Conservation (phyloP, 2,888 invertebrate species). For the Heteromurus nitidus region DNA sequence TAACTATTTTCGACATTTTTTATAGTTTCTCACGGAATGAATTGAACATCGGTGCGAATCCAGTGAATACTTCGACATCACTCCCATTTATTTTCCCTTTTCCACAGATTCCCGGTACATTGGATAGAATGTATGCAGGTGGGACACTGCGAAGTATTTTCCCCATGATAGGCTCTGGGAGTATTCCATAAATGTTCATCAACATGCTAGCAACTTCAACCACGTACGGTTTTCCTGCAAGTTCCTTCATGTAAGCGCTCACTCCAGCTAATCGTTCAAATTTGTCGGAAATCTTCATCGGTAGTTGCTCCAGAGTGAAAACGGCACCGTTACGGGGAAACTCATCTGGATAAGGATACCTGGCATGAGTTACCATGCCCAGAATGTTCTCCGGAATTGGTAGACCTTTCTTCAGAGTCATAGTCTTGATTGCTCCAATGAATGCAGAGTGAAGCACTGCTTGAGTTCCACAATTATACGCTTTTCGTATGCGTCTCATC, state of each 20-base stretch:
- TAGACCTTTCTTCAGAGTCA: neutral
- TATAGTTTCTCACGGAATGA: neutral
- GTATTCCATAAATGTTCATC: neutral
- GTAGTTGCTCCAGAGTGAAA: neutral
- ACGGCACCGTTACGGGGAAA: neutral
- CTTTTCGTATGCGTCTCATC: constrained; percentile 12
- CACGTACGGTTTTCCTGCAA: neutral
- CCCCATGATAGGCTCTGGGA: neutral
- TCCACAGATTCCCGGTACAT: neutral
- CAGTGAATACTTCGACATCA: neutral
- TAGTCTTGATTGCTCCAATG: neutral
- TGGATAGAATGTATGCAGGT: neutral
- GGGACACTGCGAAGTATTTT: neutral
- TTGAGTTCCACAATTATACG: constrained; percentile 2
- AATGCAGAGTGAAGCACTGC: constrained; percentile 1
- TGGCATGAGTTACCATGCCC: neutral
- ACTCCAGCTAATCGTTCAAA: neutral
- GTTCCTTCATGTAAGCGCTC: neutral
- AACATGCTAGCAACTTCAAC: neutral
- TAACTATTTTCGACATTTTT: neutral
- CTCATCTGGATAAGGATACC: neutral
- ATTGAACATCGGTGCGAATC: neutral
- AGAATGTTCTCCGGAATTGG: neutral
- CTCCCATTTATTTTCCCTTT: neutral
- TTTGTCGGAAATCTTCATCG: neutral